Percentiles rank a stretch among this genome's conserved stretches.
Conservation (phyloP, 2,888 invertebrate genomes). For the Odontothrips loti region DNA sequence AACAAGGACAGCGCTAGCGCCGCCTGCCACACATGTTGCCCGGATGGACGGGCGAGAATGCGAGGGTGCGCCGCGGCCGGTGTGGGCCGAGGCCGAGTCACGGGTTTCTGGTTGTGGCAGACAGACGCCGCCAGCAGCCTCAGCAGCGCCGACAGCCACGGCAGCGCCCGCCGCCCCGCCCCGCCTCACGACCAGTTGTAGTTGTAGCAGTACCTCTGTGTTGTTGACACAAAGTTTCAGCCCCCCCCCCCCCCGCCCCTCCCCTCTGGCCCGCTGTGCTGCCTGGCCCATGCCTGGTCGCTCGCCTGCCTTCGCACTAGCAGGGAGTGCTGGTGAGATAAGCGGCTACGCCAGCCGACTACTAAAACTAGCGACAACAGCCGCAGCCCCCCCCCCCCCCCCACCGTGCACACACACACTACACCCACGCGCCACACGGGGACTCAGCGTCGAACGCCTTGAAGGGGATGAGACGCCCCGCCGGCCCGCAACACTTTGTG, state of each 20-base stretch:
- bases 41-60: not conserved
- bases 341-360: not conserved
- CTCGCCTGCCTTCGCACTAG: not conserved
- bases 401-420: too few relatives aligned
- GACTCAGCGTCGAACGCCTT: too few relatives aligned
- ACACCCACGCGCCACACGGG: too few relatives aligned
- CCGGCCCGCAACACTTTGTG: too few relatives aligned
- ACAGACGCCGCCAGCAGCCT: not conserved
- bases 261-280: too few relatives aligned
- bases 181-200: not conserved
- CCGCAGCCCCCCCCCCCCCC: too few relatives aligned
- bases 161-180: not conserved
- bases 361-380: not conserved
- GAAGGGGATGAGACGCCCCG: too few relatives aligned
- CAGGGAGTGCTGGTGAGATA: not conserved
- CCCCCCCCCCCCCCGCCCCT: not conserved
- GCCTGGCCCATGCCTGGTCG: not conserved
- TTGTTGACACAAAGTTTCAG: constrained; percentile 11
- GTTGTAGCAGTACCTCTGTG: not conserved
- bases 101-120: too few relatives aligned
- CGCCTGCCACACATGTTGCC: too few relatives aligned
- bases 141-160: not conserved
- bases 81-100: too few relatives aligned
- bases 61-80: too few relatives aligned
- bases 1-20: not conserved